phyloP scores from a whole-genome alignment of 30 jellyfish, hydroid and myxozoan genomes.

The Aurelia sp. region DNA sequence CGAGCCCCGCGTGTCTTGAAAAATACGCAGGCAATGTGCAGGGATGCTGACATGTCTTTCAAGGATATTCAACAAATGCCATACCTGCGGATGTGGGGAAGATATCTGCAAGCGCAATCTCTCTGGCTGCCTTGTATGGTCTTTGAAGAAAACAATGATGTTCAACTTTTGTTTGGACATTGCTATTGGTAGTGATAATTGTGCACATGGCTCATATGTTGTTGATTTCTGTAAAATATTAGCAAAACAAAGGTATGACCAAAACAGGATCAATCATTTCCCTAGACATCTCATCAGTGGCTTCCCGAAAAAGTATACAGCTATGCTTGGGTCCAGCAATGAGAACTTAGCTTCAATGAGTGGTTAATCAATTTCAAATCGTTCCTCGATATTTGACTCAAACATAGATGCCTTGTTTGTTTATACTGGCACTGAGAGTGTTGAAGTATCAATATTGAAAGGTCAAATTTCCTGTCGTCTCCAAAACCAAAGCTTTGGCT shows the following conservation, averaged over 20 bases:
- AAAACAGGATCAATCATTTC: neutral
- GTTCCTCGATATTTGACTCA: no score
- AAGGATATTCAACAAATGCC: constrained; percentile 85
- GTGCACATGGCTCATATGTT: constrained; percentile 93
- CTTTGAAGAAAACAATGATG: constrained; percentile 71
- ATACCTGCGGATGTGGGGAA: constrained; percentile 74
- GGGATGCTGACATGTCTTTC: constrained; percentile 67
- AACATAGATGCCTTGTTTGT: no score
- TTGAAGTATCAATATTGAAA: no score
- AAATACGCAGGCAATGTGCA: constrained; percentile 67
- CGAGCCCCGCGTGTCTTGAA: constrained; percentile 70
- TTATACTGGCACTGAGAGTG: no score
- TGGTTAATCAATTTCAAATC: no score
- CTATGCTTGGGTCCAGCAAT: no score
- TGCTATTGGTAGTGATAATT: constrained; percentile 91
- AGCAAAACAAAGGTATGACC: neutral
- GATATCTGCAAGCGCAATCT: constrained; percentile 69
- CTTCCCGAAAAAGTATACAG: no score
- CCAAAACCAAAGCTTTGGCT: no score
- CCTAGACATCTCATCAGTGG: neutral
- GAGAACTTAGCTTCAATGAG: no score
- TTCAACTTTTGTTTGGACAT: constrained; percentile 55
- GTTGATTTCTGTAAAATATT: constrained; percentile 71
- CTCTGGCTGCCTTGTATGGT: constrained; percentile 55
- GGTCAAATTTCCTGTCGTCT: no score